Evolutionary conservation across 2,113 vertebrate species (phyloP).

Genomic region (Promerops cafer): DNA sequence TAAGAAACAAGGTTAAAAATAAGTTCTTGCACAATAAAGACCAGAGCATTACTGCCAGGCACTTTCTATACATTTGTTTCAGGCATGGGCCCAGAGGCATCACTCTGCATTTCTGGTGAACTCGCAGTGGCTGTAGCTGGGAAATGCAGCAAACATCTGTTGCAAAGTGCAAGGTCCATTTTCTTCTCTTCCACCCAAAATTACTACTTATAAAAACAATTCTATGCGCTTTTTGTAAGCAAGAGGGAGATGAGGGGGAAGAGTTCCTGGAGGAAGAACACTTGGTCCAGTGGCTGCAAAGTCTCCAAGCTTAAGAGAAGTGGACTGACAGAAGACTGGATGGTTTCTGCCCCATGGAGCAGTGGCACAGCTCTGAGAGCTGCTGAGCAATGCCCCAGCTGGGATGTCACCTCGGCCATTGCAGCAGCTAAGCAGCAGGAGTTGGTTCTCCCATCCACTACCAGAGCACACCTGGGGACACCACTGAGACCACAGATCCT

Average conservation of each 20-base stretch:
- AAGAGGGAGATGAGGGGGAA: not conserved
- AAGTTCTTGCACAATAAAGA: not conserved
- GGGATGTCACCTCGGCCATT: not conserved
- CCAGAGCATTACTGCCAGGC: not conserved
- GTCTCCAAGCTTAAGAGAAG: not conserved
- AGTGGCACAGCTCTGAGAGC: not conserved
- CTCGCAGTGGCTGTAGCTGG: not conserved
- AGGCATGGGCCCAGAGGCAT: not conserved
- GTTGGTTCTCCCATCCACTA: not conserved
- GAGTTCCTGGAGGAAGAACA: not conserved
- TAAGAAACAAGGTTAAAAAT: not conserved
- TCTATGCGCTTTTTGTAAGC: fast-evolving
- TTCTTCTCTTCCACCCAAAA: not conserved
- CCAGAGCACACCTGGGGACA: not conserved
- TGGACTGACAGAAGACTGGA: not conserved
- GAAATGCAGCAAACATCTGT: not conserved
- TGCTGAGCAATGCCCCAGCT: not conserved
- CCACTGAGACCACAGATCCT: not conserved
- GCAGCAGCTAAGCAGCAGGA: not conserved
- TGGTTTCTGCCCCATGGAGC: not conserved
- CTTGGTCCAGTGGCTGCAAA: not conserved
- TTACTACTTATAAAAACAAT: not conserved
- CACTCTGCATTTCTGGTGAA: not conserved
- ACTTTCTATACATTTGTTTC: not conserved
- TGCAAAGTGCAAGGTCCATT: not conserved